Evolutionary conservation across 2,888 invertebrate species (phyloP).

Genomic region (Brenthis daphne): DNA sequence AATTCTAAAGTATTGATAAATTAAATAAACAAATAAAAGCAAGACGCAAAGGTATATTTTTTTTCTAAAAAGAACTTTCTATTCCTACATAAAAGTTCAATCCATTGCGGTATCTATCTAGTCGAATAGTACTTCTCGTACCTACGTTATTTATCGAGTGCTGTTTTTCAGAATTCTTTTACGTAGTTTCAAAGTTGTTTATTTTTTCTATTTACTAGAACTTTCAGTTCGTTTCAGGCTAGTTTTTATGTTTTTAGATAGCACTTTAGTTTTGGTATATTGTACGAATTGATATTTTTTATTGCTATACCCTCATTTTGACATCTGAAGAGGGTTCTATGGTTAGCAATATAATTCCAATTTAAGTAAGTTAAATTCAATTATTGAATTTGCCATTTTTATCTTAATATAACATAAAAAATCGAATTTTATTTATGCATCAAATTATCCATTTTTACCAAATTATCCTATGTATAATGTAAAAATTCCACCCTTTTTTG

Average conservation of each 20-base stretch:
- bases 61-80: constrained; percentile 10
- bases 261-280: too few species aligned
- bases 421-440: too few species aligned
- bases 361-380: too few species aligned
- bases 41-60: neutral
- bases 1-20: neutral
- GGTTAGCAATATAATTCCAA: too few species aligned
- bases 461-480: too few species aligned
- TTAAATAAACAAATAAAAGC: neutral
- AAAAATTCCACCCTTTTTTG: too few species aligned
- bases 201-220: neutral
- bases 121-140: neutral
- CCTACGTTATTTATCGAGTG: constrained; percentile 4
- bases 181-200: neutral
- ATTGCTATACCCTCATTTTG: too few species aligned
- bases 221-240: neutral
- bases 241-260: neutral
- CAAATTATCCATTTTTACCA: too few species aligned
- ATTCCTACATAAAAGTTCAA: constrained; percentile 9
- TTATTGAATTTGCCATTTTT: too few species aligned
- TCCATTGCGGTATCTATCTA: constrained; percentile 7
- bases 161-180: constrained; percentile 4
- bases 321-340: too few species aligned
- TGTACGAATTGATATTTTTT: too few species aligned
- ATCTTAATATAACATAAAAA: too few species aligned